Base-by-base conservation (phyloP, 2,888 invertebrate species). In the Eupithecia vulgata region DNA sequence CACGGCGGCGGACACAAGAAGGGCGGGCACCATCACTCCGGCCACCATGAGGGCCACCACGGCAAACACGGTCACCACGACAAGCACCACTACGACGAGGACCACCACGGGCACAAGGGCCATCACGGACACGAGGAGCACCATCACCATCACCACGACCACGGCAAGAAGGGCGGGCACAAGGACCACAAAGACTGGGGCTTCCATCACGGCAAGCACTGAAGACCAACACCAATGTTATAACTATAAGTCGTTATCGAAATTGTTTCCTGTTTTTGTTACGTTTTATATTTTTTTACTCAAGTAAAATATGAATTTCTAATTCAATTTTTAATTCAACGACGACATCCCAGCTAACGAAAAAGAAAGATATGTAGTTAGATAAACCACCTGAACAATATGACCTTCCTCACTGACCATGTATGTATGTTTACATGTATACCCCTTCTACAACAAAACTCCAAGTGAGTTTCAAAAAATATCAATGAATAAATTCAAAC, bases 1-100 rank as follows among this genome's bases (percentile, higher is more conserved):
- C 96, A 97, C 81, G 96, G 96, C 75, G 97, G 97, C 35, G 96
- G 96, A 80, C 97, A 97, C 91, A 97, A 97, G 93, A 97, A 97
- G 94, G 97, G 97, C 30, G 96, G 96, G 34, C 96, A 96, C 84
- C 96, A 97, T 86, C 96, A 97, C 85, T 96, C 96, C 79, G 97
- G 96, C 5, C 96, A 97, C 84, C 97, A 97, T 88, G 96, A 96
- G 76, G 96, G 96, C 71, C 96, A 97, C 83, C 96, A 97, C 84
- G 97, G 97, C 70, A 96, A 97, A 85, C 97, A 97, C 83, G 97
- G 97, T 15, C 96, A 97, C 85, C 96, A 96, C 87, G 96, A 97
- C 85, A 97, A 97, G 87, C 97, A 97, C 76, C 97, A 97, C 85
- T 95, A 96, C 87, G 97, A 97, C 81, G 96, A 97, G 80, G 97